These are phyloP conservation scores for Microcebus jonahi DNA, from an alignment of 2,113 vertebrate genomes.

Conservation along the genomic window DNA sequence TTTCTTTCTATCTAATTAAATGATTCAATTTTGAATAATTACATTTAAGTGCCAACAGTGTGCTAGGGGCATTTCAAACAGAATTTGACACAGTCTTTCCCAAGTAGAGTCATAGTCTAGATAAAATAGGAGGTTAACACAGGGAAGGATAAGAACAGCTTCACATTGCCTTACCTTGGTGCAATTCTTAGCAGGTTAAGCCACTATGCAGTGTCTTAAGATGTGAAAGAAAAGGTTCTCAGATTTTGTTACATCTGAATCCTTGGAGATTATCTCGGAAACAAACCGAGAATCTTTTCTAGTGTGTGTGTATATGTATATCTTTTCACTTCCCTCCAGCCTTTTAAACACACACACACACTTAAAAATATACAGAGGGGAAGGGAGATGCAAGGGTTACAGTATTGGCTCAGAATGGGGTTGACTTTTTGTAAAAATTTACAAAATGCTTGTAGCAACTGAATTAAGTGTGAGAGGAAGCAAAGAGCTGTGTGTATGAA, in stretches of 20 bases:
- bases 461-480: neutral
- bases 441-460: slow-evolving; percentile 34
- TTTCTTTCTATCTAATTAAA: slow-evolving; percentile 75
- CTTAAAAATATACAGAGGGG: neutral
- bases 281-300: neutral
- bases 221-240: neutral
- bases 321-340: neutral
- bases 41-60: slow-evolving; percentile 52
- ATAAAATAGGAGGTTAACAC: neutral
- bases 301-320: neutral
- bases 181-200: neutral
- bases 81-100: slow-evolving; percentile 12
- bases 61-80: slow-evolving; percentile 53
- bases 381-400: neutral
- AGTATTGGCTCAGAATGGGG: slow-evolving; percentile 16
- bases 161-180: neutral
- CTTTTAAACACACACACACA: neutral
- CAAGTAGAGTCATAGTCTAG: neutral
- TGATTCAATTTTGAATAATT: slow-evolving; percentile 77
- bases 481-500: neutral
- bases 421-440: neutral
- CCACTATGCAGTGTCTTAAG: neutral
- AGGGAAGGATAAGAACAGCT: neutral
- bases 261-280: neutral
- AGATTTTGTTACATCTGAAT: neutral